phyloP scores from a whole-genome alignment of 2,113 vertebrate genomes.

The Channa maculata region DNA sequence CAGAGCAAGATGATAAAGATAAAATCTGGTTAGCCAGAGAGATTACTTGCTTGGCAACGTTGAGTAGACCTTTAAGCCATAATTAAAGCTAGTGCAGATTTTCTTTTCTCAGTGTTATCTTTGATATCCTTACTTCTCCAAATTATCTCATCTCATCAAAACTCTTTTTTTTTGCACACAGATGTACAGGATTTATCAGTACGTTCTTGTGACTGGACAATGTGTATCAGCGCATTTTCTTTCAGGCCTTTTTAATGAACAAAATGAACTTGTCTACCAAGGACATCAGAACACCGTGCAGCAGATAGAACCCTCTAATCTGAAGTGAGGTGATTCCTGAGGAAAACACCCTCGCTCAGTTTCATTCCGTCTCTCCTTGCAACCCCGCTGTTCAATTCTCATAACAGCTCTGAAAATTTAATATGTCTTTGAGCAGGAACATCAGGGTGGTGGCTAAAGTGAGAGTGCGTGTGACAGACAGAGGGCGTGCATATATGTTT shows the following conservation, averaged over 20 bases:
- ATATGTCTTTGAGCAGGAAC: conserved; percentile 35
- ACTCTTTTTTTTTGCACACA: not conserved
- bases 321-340: not conserved
- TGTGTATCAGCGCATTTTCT: not conserved
- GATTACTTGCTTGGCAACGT: conserved; percentile 70
- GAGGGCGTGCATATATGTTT: conserved; percentile 10
- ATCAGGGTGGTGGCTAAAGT: not conserved
- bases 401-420: conserved; percentile 41
- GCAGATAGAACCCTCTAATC: conserved; percentile 15
- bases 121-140: not conserved
- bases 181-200: not conserved
- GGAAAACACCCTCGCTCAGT: not conserved
- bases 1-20: conserved; percentile 23
- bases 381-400: conserved; percentile 29
- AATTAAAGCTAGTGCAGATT: conserved; percentile 1
- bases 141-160: not conserved
- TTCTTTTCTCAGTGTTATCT: not conserved
- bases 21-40: conserved; percentile 50
- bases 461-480: conserved; percentile 12
- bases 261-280: not conserved
- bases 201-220: conserved; percentile 2
- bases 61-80: conserved; percentile 12
- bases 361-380: conserved; percentile 14
- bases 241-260: conserved; percentile 23
- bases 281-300: conserved; percentile 4